These are phyloP conservation scores for Eospalax fontanierii DNA, from an alignment of 2,797 vertebrate genomes.

Conservation along the genomic window DNA sequence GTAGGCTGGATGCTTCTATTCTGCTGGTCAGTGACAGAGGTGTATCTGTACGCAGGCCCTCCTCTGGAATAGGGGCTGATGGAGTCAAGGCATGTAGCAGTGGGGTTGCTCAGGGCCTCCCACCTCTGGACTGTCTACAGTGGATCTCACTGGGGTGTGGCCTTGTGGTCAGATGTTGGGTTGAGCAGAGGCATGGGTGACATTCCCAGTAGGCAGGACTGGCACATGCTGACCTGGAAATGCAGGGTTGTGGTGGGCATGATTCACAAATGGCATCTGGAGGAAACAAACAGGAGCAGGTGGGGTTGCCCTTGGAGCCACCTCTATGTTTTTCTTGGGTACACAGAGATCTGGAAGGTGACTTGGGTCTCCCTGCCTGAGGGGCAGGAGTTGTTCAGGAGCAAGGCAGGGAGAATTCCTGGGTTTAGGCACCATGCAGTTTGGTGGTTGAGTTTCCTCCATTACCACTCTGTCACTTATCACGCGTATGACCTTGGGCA, in stretches of 20 bases:
- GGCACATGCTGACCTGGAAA: constrained; percentile 47
- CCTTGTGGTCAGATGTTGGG: background rate
- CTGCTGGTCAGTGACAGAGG: background rate
- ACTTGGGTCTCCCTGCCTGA: background rate
- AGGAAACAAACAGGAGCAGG: constrained; percentile 74
- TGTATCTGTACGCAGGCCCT: background rate
- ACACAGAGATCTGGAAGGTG: background rate
- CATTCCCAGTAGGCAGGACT: constrained; percentile 56
- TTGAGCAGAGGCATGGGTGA: constrained; percentile 4
- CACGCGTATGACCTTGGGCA: constrained; percentile 41
- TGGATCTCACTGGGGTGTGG: background rate
- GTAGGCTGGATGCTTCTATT: background rate
- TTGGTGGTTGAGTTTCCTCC: background rate
- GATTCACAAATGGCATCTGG: constrained; percentile 78
- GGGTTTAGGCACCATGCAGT: background rate
- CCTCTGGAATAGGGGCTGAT: background rate
- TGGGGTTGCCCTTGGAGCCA: constrained; percentile 41
- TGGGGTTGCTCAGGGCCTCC: background rate
- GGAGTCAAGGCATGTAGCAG: background rate
- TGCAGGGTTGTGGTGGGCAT: constrained; percentile 55
- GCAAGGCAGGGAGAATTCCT: background rate
- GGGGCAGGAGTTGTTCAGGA: background rate
- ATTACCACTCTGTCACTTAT: background rate
- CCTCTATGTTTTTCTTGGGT: constrained; percentile 34
- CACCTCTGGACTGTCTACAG: background rate